Percentiles rank a stretch among this genome's conserved stretches.
Evolutionary conservation across 1,140 invertebrate genomes (phyloP).

Genomic region (Drosophila melanogaster): DNA sequence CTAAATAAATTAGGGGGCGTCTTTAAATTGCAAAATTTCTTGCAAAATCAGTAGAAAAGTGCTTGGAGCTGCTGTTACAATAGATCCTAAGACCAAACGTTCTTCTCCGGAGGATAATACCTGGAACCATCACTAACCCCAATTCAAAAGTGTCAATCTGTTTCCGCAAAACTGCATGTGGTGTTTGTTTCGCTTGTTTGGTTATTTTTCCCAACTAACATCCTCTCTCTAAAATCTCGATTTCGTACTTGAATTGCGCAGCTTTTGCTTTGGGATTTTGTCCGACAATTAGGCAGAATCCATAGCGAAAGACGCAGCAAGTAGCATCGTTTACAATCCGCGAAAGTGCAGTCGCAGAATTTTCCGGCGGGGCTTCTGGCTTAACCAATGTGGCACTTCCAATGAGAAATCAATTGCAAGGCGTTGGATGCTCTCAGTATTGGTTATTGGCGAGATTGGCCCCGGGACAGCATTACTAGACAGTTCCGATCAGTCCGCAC

Average conservation of each 20-base stretch:
- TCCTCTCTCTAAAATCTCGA: background rate
- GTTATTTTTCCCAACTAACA: background rate
- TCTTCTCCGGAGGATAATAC: background rate
- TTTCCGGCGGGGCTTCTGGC: constrained; percentile 64
- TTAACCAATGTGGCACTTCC: constrained; percentile 83
- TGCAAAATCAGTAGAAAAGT: background rate
- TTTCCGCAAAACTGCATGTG: constrained; percentile 8
- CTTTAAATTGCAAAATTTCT: background rate
- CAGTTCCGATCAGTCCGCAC: constrained; percentile 38
- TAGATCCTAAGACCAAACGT: background rate
- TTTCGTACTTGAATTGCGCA: constrained; percentile 4
- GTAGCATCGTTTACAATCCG: constrained; percentile 12
- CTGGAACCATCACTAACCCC: background rate
- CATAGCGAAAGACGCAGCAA: constrained; percentile 44
- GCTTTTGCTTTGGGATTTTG: constrained; percentile 33
- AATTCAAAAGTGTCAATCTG: background rate
- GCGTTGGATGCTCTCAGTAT: constrained; percentile 84
- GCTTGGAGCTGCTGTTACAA: background rate
- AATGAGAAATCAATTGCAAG: constrained; percentile 77
- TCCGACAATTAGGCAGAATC: constrained; percentile 21
- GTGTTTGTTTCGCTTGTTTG: constrained; percentile 5
- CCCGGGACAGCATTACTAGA: constrained; percentile 43
- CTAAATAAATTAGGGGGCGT: constrained; percentile 3
- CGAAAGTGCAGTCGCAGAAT: constrained; percentile 11
- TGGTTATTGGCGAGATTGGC: constrained; percentile 78